phyloP scores from a whole-genome alignment of 2,888 invertebrate species.

The Harpalus rufipes region DNA sequence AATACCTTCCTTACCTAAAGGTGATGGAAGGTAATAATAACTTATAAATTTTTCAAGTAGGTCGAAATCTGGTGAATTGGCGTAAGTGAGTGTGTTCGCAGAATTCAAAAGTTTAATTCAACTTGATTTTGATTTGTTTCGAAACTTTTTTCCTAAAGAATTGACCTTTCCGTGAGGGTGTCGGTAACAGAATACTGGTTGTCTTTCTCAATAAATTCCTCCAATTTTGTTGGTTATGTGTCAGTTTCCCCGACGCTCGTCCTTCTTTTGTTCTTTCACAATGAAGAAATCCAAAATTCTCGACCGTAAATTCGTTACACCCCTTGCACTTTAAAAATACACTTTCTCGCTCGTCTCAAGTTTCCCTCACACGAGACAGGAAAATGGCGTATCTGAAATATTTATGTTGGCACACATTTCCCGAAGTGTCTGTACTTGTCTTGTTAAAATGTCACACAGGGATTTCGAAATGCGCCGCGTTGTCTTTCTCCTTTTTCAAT shows the following conservation, averaged over 20 bases:
- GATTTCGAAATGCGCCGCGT: slow-evolving; percentile 44
- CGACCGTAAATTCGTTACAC: slow-evolving; percentile 37
- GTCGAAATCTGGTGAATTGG: too few relatives aligned
- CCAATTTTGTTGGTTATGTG: slow-evolving; percentile 11
- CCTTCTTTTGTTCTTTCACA: slow-evolving; percentile 8
- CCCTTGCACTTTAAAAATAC: slow-evolving; percentile 61
- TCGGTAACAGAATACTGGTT: neutral
- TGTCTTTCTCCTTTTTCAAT: slow-evolving; percentile 28
- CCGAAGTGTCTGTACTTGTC: slow-evolving; percentile 61
- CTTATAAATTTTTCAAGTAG: too few relatives aligned
- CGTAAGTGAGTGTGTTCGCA: neutral
- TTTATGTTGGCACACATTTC: slow-evolving; percentile 62
- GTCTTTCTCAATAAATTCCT: neutral
- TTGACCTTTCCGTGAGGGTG: neutral
- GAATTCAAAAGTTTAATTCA: neutral
- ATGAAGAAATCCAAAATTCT: slow-evolving; percentile 40
- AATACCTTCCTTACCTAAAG: too few relatives aligned
- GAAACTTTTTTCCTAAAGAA: neutral
- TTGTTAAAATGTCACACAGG: slow-evolving; percentile 60
- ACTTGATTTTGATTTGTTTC: neutral
- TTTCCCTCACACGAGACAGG: slow-evolving; percentile 44
- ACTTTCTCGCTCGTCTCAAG: slow-evolving; percentile 54
- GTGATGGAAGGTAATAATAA: too few relatives aligned
- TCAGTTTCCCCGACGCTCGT: neutral
- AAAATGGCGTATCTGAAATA: slow-evolving; percentile 65